Conservation (phyloP, 2,113 vertebrate genomes). For the Nanorana parkeri region DNA sequence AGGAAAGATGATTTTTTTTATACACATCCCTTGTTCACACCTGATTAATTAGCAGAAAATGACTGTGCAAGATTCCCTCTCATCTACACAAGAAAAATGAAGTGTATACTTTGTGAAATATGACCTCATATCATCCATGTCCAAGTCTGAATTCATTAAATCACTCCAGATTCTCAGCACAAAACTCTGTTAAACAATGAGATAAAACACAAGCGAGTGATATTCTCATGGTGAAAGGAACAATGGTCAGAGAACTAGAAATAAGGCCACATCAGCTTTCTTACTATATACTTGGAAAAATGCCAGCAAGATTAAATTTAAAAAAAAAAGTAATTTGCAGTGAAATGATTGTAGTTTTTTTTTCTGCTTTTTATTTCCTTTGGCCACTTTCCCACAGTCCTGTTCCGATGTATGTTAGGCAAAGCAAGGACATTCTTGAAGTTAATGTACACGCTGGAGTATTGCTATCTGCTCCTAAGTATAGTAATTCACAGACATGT, state of each 20-base stretch:
- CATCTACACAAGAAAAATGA: constrained; percentile 28
- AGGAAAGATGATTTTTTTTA: constrained; percentile 1
- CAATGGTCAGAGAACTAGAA: constrained; percentile 40
- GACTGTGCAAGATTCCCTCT: constrained; percentile 15
- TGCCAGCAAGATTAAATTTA: constrained; percentile 40
- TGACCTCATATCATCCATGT: constrained; percentile 26
- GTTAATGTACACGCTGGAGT: constrained; percentile 40
- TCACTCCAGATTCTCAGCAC: constrained; percentile 37
- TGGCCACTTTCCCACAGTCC: constrained; percentile 50
- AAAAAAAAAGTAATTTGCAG: constrained; percentile 15
- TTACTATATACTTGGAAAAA: constrained; percentile 40
- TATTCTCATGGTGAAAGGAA: constrained; percentile 43
- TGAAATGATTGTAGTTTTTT: constrained; percentile 23
- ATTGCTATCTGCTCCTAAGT: constrained; percentile 24
- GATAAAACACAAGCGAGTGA: constrained; percentile 21
- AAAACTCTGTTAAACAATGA: constrained; percentile 15
- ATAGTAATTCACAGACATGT: constrained; percentile 3
- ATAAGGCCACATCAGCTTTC: constrained; percentile 19
- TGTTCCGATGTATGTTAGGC: constrained; percentile 43
- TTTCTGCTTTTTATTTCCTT: constrained; percentile 20
- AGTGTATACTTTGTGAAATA: constrained; percentile 17
- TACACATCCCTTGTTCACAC: constrained; percentile 14
- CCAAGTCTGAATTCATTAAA: constrained; percentile 24
- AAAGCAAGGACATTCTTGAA: constrained; percentile 49
- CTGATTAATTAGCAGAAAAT: constrained; percentile 44